Percentiles rank a stretch among this genome's conserved stretches.
Evolutionary conservation across 2,888 invertebrate species (phyloP).

Genomic region (Pachliopta kotzebuea): DNA sequence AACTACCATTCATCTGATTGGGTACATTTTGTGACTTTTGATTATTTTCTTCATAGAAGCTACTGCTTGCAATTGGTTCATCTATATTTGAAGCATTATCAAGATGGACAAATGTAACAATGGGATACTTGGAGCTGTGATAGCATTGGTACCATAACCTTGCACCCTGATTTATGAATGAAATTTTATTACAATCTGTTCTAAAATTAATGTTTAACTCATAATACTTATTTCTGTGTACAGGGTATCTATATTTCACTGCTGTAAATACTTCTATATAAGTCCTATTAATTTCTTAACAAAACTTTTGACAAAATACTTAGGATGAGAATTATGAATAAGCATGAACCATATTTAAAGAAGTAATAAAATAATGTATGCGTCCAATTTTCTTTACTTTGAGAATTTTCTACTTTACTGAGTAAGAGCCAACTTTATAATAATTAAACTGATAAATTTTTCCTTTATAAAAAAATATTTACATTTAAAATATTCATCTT

Average conservation of each 20-base stretch:
- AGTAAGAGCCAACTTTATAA: no score
- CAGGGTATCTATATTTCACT: neutral
- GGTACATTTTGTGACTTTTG: slow-evolving; percentile 34
- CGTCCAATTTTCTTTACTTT: neutral
- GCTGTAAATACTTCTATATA: neutral
- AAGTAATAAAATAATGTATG: slow-evolving; percentile 1
- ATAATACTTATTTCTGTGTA: slow-evolving; percentile 34
- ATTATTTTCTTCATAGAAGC: slow-evolving; percentile 33
- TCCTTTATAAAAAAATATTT: no score
- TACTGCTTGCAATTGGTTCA: slow-evolving; percentile 31
- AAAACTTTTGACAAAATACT: neutral
- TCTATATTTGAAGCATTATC: slow-evolving; percentile 48
- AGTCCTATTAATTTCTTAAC: neutral
- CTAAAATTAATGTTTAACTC: neutral
- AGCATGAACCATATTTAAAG: neutral
- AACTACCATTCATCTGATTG: slow-evolving; percentile 12
- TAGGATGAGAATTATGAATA: neutral
- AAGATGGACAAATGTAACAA: slow-evolving; percentile 60
- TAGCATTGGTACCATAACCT: slow-evolving; percentile 71
- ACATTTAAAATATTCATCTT: no score
- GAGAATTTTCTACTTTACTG: neutral
- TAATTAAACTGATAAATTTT: no score
- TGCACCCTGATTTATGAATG: slow-evolving; percentile 60
- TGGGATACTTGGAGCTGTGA: slow-evolving; percentile 66
- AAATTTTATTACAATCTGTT: slow-evolving; percentile 41